phyloP scores from a whole-genome alignment of 92 coral and sea anemone species.

The Porites evermanni region DNA sequence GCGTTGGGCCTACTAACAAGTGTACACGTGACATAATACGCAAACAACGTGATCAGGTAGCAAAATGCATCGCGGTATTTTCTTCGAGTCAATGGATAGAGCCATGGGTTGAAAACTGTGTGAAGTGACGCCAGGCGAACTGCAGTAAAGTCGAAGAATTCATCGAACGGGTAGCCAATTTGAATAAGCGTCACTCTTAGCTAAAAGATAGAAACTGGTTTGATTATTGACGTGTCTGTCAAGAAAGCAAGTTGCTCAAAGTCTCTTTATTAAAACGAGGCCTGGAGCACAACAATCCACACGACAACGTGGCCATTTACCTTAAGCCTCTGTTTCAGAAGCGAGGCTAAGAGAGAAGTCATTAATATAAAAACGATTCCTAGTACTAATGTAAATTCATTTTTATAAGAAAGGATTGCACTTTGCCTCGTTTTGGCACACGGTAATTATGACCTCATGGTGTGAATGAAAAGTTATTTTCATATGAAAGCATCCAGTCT shows the following conservation, averaged over 20 bases:
- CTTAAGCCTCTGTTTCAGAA: too few relatives aligned
- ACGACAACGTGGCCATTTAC: too few relatives aligned
- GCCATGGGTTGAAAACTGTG: slow-evolving; percentile 92
- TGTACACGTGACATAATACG: slow-evolving; percentile 80
- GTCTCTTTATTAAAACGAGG: too few relatives aligned
- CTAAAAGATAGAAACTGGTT: slow-evolving; percentile 42
- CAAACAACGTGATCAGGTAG: slow-evolving; percentile 74
- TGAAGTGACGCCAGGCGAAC: slow-evolving; percentile 93
- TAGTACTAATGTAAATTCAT: too few relatives aligned
- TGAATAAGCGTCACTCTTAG: slow-evolving; percentile 87
- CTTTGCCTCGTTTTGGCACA: too few relatives aligned
- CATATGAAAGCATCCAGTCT: too few relatives aligned
- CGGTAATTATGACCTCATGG: too few relatives aligned
- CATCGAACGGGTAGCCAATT: slow-evolving; percentile 81
- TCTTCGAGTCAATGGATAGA: slow-evolving; percentile 86
- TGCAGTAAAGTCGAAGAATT: slow-evolving; percentile 83
- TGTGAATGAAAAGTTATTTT: too few relatives aligned
- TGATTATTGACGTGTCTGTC: not conserved
- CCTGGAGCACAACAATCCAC: too few relatives aligned
- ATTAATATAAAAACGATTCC: too few relatives aligned
- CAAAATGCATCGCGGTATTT: slow-evolving; percentile 96
- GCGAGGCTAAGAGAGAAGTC: too few relatives aligned
- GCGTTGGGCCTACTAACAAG: slow-evolving; percentile 71
- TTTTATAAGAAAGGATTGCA: too few relatives aligned
- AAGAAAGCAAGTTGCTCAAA: not conserved